Percentiles rank a stretch among this genome's conserved stretches.
These are phyloP conservation scores for Thunnus maccoyii DNA, from an alignment of 2,113 vertebrate species.

Conservation along the genomic window DNA sequence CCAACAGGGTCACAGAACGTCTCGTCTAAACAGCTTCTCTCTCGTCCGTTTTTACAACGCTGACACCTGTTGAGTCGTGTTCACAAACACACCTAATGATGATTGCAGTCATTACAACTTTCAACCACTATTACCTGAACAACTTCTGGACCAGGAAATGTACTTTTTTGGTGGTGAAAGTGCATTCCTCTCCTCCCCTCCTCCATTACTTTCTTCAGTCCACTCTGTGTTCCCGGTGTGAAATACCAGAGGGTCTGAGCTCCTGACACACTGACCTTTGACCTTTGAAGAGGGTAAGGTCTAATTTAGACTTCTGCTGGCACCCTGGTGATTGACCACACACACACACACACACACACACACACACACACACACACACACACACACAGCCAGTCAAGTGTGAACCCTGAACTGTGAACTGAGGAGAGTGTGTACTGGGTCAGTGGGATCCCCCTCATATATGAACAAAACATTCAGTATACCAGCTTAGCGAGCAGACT, in stretches of 20 bases:
- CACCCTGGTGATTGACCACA: constrained; percentile 66
- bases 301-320: constrained; percentile 64
- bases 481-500: not conserved
- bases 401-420: constrained; percentile 56
- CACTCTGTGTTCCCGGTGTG: constrained; percentile 58
- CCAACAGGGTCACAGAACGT: too few relatives aligned
- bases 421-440: constrained; percentile 16
- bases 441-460: constrained; percentile 10
- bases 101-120: constrained; percentile 5
- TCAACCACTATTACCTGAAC: not conserved
- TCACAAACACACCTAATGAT: not conserved
- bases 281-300: constrained; percentile 62
- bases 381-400: constrained; percentile 31
- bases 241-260: constrained; percentile 74
- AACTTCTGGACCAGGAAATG: constrained; percentile 1
- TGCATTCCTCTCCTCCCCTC: constrained; percentile 14
- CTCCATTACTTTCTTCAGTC: not conserved
- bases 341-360: constrained; percentile 33
- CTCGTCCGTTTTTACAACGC: not conserved
- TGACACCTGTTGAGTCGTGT: not conserved
- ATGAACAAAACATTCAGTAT: constrained; percentile 54
- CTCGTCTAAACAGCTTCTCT: not conserved
- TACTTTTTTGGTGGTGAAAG: constrained; percentile 28
- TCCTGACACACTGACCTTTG: constrained; percentile 64
- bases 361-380: constrained; percentile 27